A percentile compares a stretch with the other conserved stretches of the same genome.
Evolutionary conservation across 2,888 invertebrate species (phyloP).

Genomic region (Ferdinandea cuprea): DNA sequence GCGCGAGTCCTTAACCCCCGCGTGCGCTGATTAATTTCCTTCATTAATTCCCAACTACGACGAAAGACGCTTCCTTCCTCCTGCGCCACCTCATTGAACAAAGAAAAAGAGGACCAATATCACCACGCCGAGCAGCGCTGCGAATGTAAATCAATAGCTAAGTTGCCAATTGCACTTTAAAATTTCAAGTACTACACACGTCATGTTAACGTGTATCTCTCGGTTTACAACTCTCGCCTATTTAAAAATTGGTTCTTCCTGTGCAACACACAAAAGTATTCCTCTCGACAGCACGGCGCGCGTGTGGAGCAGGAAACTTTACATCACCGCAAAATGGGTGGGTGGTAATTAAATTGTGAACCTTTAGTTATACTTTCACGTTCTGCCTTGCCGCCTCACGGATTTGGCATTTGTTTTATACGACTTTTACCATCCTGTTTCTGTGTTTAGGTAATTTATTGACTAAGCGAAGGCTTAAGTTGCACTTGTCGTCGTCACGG

Average conservation of each 20-base stretch:
- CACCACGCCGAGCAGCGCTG: no score
- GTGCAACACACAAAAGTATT: neutral
- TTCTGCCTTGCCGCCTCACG: neutral
- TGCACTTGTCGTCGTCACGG: conserved; percentile 35
- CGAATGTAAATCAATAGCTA: conserved; percentile 26
- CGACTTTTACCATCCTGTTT: conserved; percentile 15
- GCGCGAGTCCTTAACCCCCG: conserved; percentile 5
- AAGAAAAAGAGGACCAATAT: neutral
- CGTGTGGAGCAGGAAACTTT: conserved; percentile 18
- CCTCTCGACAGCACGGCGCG: neutral
- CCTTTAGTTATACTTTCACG: conserved; percentile 20
- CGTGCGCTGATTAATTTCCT: conserved; percentile 44
- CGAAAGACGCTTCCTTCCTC: neutral
- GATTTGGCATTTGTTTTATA: conserved; percentile 21
- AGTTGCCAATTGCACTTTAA: conserved; percentile 25
- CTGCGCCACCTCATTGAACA: no score
- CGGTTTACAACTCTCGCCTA: conserved; percentile 20
- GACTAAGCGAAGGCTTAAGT: conserved; percentile 22
- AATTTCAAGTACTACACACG: conserved; percentile 16
- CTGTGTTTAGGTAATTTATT: conserved; percentile 36
- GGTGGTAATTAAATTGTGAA: conserved; percentile 38
- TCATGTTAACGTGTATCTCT: conserved; percentile 36
- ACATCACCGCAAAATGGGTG: conserved; percentile 21
- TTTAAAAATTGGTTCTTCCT: conserved; percentile 38
- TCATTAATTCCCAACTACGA: conserved; percentile 40